These are phyloP conservation scores for Vireo altiloquus DNA, from an alignment of 2,113 vertebrate species.

Conservation along the genomic window DNA sequence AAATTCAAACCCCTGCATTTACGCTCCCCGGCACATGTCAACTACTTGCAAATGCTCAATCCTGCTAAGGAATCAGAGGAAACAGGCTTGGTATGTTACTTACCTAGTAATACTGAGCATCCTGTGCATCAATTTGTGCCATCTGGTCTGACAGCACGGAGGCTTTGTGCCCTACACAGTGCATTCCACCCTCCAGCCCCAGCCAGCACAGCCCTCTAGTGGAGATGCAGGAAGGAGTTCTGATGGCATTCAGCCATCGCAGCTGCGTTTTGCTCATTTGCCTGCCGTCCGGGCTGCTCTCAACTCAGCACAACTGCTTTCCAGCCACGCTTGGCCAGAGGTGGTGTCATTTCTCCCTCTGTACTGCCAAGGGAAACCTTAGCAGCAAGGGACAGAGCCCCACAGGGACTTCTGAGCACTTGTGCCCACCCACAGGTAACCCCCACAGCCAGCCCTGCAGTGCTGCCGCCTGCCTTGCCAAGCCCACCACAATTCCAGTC, in stretches of 20 bases:
- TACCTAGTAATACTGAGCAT: not conserved
- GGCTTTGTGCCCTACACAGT: fast-evolving
- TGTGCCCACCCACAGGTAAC: not conserved
- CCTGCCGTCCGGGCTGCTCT: not conserved
- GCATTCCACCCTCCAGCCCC: not conserved
- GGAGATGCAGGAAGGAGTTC: not conserved
- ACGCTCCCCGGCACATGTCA: not conserved
- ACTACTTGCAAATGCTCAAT: not conserved
- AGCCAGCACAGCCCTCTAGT: not conserved
- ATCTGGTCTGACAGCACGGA: not conserved
- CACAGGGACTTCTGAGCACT: not conserved
- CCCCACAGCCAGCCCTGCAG: not conserved
- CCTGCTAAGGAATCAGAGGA: not conserved
- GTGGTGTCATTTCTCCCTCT: not conserved
- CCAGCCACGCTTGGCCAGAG: not conserved
- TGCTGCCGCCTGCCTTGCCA: not conserved
- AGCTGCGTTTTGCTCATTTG: not conserved
- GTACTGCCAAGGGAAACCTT: not conserved
- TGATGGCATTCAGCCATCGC: not conserved
- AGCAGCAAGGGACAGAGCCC: not conserved
- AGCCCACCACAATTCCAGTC: not conserved
- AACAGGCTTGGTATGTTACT: not conserved
- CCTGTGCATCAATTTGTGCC: not conserved
- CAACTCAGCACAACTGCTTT: not conserved
- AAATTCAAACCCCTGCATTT: not conserved